phyloP scores from a whole-genome alignment of 92 coral and sea anemone species.

The Siderastrea siderea region DNA sequence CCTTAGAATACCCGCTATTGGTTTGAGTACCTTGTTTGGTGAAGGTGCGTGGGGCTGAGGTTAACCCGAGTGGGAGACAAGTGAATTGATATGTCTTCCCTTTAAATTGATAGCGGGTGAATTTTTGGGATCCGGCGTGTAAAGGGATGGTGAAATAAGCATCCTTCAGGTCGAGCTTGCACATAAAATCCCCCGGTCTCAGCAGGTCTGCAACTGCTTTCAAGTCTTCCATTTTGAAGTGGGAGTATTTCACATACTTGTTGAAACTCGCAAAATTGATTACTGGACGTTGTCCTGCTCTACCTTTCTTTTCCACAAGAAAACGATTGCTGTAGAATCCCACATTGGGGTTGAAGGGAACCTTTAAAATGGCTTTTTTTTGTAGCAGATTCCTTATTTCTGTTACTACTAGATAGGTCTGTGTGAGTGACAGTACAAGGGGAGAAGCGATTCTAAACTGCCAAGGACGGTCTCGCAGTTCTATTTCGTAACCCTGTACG shows the following conservation, averaged over 20 bases:
- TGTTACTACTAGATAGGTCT: neutral
- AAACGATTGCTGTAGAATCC: constrained; percentile 24
- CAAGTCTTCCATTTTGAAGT: constrained; percentile 70
- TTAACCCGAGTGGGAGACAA: constrained; percentile 37
- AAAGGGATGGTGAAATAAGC: constrained; percentile 41
- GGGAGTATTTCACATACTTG: constrained; percentile 28
- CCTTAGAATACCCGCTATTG: constrained; percentile 1
- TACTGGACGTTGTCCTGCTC: constrained; percentile 45
- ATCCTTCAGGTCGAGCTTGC: constrained; percentile 40
- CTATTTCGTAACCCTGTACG: neutral
- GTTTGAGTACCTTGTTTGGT: neutral
- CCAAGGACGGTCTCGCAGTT: neutral
- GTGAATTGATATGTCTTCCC: neutral
- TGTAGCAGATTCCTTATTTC: neutral
- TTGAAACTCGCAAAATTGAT: constrained; percentile 24
- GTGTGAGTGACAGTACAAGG: neutral
- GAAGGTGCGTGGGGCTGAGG: constrained; percentile 22
- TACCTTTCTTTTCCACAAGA: constrained; percentile 45
- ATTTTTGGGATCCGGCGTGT: constrained; percentile 27
- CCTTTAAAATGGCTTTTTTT: constrained; percentile 31
- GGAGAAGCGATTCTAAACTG: neutral
- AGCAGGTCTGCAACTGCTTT: constrained; percentile 27
- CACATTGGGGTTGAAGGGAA: neutral
- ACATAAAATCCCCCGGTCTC: constrained; percentile 44
- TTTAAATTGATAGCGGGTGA: constrained; percentile 30